Base-by-base conservation (phyloP, 1,140 invertebrate species). In the Drosophila albomicans region DNA sequence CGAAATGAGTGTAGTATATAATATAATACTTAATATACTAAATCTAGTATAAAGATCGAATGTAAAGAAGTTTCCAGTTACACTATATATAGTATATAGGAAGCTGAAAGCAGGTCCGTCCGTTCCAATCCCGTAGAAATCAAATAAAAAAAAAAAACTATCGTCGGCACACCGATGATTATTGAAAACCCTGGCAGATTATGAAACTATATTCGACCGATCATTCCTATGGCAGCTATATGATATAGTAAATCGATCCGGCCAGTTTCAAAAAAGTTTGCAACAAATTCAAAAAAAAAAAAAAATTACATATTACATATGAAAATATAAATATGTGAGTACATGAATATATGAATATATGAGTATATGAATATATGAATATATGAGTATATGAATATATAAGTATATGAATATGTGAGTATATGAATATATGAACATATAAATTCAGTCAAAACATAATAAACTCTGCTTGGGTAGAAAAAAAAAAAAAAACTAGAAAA, bases 61-160 rank as follows among this genome's bases (percentile, higher is more conserved):
- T 13, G 6, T 28, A 13, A 32, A 38, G 32, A 41, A 25, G 35
- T 57, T 38, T 38, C 16, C 54, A 57, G 32, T 25, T 57, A 15
- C 35, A 52, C 35, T n/a, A 51, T 20, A 16, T 15, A 54, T 8
- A 15, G 5, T 46, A 15, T 20, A 48, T 48, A 11, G 56, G 38
- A 75, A 57, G 3, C 58, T 48, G 10, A 32, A 58, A 52, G 13
- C 32, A 41, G 16, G 8, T 38, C 61, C 48, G 62, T 64, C 62
- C 62, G 62, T 54, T 43, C 1, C 41, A 52, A 49, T 35, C 49
- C 62, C 6, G 10, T 38, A 8, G 0, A 38, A 32, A 32, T 30
- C 10, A 10, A 49, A 52, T 49, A 28, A 43, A 62, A 49, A 28
- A 15, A 15, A 51, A 38, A 16, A 63, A 52, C 13, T 20, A 38